Percentiles rank a stretch among this genome's conserved stretches.
Conservation (phyloP, 2,113 vertebrate genomes). For the Hippocampus guttulatus region DNA sequence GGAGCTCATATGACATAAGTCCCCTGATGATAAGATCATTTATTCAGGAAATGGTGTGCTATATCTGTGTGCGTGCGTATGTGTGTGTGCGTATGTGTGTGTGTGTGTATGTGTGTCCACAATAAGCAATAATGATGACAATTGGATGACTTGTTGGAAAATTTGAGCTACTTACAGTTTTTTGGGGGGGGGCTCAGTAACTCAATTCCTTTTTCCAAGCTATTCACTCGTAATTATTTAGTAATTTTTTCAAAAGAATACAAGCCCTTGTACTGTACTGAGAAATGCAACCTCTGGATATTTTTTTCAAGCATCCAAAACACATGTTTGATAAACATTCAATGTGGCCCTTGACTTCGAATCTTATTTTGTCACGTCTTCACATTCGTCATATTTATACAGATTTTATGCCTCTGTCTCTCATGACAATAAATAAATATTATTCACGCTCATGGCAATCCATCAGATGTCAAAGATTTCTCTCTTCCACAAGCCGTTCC, state of each 20-base stretch:
- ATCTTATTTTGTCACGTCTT: neutral
- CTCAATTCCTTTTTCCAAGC: neutral
- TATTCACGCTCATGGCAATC: neutral
- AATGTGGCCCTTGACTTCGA: neutral
- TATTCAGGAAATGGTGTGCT: slow-evolving; percentile 16
- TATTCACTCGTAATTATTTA: slow-evolving; percentile 4
- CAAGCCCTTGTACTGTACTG: neutral
- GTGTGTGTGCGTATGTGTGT: slow-evolving; percentile 13
- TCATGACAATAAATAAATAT: neutral
- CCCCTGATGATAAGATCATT: slow-evolving; percentile 31
- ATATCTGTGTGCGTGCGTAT: slow-evolving; percentile 10
- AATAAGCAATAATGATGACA: slow-evolving; percentile 25
- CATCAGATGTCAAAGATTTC: neutral
- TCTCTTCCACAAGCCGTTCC: neutral
- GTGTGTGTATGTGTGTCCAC: slow-evolving; percentile 5
- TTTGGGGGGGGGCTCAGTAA: slow-evolving; percentile 4
- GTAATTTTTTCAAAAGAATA: neutral
- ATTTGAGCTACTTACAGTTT: slow-evolving; percentile 37
- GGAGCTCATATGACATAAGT: slow-evolving; percentile 37
- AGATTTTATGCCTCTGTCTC: neutral
- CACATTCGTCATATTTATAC: neutral
- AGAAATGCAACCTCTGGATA: neutral
- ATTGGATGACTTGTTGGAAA: slow-evolving; percentile 45
- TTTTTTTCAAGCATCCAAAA: slow-evolving; percentile 2
- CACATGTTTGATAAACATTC: neutral